A percentile compares a stretch with the other conserved stretches of the same genome.
phyloP scores from a whole-genome alignment of 2,797 vertebrate genomes.

The Malurus splendens region DNA sequence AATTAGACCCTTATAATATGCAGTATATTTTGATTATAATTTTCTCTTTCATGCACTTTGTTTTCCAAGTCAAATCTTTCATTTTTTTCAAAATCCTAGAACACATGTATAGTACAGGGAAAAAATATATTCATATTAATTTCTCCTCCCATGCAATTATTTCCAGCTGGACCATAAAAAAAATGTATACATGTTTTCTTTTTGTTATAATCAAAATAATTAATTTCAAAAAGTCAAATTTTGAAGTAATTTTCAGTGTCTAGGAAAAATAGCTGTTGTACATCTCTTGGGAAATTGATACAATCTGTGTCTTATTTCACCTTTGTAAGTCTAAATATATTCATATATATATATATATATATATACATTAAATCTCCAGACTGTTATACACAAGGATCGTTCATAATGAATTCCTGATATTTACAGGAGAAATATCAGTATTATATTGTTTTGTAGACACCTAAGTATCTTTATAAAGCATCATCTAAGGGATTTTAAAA shows the following conservation, averaged over 20 bases:
- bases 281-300: background rate
- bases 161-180: background rate
- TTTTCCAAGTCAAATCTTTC: background rate
- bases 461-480: background rate
- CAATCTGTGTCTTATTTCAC: background rate
- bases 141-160: background rate
- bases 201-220: background rate
- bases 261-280: background rate
- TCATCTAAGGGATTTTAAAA: slow-evolving; percentile 14
- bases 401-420: background rate
- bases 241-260: background rate
- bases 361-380: background rate
- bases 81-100: background rate
- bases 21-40: accelerated
- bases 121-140: background rate
- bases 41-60: background rate
- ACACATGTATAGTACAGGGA: accelerated
- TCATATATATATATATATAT: background rate
- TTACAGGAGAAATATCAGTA: background rate
- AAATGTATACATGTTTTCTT: background rate
- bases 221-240: background rate
- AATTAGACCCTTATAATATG: background rate
- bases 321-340: background rate
- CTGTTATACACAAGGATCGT: background rate
- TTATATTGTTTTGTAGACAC: background rate